Percentiles rank a stretch among this genome's conserved stretches.
These are phyloP conservation scores for Neodiprion fabricii DNA, from an alignment of 1,140 invertebrate species.

Conservation along the genomic window DNA sequence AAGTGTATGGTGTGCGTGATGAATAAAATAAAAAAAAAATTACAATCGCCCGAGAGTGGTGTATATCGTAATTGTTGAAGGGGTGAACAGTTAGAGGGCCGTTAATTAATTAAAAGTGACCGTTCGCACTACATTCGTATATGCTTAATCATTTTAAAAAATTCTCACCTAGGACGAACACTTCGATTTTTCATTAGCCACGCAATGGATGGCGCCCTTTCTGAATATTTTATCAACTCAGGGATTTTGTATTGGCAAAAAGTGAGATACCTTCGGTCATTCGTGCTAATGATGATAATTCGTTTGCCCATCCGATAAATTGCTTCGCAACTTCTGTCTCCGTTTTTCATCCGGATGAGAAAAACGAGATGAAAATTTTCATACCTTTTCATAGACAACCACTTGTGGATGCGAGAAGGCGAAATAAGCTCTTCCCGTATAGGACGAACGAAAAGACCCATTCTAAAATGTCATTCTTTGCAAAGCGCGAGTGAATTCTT, in stretches of 20 bases:
- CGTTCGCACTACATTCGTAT: background rate
- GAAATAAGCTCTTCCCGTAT: slow-evolving; percentile 17
- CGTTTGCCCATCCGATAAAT: background rate
- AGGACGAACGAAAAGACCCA: background rate
- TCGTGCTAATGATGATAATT: no score
- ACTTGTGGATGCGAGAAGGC: slow-evolving; percentile 49
- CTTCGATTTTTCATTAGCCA: slow-evolving; percentile 33
- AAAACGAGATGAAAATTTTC: background rate
- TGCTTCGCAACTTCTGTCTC: background rate
- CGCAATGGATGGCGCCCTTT: slow-evolving; percentile 27
- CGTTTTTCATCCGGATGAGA: background rate
- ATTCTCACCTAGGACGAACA: slow-evolving; percentile 15
- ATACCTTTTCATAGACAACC: slow-evolving; percentile 40
- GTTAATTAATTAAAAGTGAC: background rate
- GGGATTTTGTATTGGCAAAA: background rate
- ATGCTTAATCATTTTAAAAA: background rate
- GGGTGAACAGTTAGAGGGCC: background rate
- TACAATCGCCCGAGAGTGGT: background rate
- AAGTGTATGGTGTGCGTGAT: slow-evolving; percentile 1
- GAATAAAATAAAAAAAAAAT: slow-evolving; percentile 11
- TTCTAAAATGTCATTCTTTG: slow-evolving; percentile 39
- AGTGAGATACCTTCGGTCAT: no score
- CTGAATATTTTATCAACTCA: slow-evolving; percentile 26
- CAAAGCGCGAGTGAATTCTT: slow-evolving; percentile 27
- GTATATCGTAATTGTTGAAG: background rate